Evolutionary conservation across 2,113 vertebrate genomes (phyloP).

Genomic region (Hiodon alosoides): DNA sequence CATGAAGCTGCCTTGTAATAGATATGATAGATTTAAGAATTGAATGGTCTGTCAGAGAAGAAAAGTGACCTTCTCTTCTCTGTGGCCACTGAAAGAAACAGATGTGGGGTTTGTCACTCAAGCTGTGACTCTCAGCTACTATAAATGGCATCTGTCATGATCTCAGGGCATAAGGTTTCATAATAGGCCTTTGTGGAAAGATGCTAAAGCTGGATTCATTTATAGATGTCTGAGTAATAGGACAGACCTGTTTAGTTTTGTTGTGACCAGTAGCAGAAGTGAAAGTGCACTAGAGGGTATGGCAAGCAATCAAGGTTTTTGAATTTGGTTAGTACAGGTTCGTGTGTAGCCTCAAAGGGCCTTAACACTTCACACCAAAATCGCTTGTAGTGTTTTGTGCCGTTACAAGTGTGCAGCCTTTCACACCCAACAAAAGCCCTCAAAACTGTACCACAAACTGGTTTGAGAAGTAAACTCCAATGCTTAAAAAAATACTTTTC

Average conservation of each 20-base stretch:
- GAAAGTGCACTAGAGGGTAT: background rate
- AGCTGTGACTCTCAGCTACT: slow-evolving; percentile 42
- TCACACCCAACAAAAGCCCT: too few species aligned
- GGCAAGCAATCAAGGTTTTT: too few species aligned
- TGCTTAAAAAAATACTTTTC: too few species aligned
- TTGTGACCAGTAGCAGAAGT: background rate
- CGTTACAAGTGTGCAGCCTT: too few species aligned
- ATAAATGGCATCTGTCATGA: slow-evolving; percentile 56
- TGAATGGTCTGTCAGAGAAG: background rate
- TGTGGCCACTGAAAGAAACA: slow-evolving; percentile 9
- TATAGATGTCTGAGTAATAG: slow-evolving; percentile 22
- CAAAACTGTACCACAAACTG: too few species aligned
- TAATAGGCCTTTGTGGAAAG: slow-evolving; percentile 49
- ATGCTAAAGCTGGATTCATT: slow-evolving; percentile 28
- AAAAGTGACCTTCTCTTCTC: background rate
- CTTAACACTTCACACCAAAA: too few species aligned
- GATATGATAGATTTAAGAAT: background rate
- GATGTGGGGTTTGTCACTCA: slow-evolving; percentile 39
- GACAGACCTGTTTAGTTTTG: slow-evolving; percentile 6
- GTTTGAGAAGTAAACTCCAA: too few species aligned
- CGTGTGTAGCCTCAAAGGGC: too few species aligned
- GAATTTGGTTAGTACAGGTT: too few species aligned
- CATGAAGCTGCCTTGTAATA: background rate
- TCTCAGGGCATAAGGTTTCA: slow-evolving; percentile 55
- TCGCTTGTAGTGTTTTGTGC: too few species aligned